Evolutionary conservation across 53 echinoderm and acorn worm species (phyloP).

Genomic region (Holothuria scabra): DNA sequence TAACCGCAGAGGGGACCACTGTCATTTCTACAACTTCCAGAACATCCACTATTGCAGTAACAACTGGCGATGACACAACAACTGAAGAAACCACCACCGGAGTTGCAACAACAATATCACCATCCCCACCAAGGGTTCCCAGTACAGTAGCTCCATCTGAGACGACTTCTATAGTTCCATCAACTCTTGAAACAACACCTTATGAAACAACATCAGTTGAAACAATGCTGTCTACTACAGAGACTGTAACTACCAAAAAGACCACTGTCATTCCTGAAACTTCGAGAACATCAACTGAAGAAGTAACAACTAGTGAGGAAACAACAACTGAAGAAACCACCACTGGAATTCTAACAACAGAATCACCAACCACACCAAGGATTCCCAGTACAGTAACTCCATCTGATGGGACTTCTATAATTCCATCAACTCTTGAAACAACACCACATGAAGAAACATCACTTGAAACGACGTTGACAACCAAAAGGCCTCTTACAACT

Average conservation of each 20-base stretch:
- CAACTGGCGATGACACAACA: neutral
- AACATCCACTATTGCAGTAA: neutral
- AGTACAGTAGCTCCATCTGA: too few species aligned
- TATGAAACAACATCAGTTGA: neutral
- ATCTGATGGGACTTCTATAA: too few species aligned
- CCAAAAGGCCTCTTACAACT: too few species aligned
- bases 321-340: conserved; percentile 1
- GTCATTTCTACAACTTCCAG: neutral
- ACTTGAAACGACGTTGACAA: too few species aligned
- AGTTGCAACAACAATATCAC: neutral
- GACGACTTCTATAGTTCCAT: neutral
- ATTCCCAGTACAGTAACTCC: too few species aligned
- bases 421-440: too few species aligned
- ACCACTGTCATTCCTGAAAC: neutral
- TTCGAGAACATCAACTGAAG: neutral
- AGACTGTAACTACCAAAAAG: neutral
- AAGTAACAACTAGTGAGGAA: too few species aligned
- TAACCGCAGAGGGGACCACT: neutral
- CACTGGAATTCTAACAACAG: too few species aligned
- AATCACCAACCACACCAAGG: too few species aligned
- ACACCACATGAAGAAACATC: too few species aligned
- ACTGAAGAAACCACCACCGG: neutral
- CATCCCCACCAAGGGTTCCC: too few species aligned
- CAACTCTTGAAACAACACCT: conserved; percentile 29
- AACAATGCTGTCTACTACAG: conserved; percentile 15